Evolutionary conservation across 2,113 vertebrate genomes (phyloP).

Genomic region (Pseudorhombus dupliciocellatus): DNA sequence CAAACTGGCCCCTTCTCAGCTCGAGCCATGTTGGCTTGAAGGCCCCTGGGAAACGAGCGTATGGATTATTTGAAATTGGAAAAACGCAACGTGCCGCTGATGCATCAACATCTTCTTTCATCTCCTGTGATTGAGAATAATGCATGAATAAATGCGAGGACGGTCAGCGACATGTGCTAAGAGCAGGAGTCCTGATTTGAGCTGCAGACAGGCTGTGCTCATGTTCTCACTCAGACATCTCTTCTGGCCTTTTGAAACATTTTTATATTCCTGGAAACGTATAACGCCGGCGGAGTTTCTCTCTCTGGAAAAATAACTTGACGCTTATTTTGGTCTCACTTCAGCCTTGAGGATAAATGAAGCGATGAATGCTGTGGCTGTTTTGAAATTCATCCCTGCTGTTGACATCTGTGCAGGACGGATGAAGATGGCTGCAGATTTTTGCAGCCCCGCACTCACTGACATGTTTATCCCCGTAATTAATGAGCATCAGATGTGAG

Average conservation of each 20-base stretch:
- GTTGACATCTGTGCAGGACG: slow-evolving; percentile 22
- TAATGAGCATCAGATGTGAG: neutral
- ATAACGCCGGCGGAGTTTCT: neutral
- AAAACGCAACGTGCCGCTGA: neutral
- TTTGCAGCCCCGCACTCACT: neutral
- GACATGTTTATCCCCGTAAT: neutral
- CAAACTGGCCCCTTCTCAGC: neutral
- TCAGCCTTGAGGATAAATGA: slow-evolving; percentile 30
- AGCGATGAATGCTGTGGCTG: neutral
- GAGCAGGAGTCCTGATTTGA: slow-evolving; percentile 3
- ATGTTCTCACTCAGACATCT: slow-evolving; percentile 15
- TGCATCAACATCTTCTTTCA: neutral
- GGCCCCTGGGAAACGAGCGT: neutral
- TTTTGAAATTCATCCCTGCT: neutral
- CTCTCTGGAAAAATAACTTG: slow-evolving; percentile 24
- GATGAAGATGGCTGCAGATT: slow-evolving; percentile 13
- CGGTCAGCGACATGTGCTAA: slow-evolving; percentile 10
- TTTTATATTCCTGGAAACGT: slow-evolving; percentile 22
- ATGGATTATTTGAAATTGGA: neutral
- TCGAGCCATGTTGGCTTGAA: too few relatives aligned
- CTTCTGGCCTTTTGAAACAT: neutral
- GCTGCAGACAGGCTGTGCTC: neutral
- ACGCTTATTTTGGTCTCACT: slow-evolving; percentile 39
- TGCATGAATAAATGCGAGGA: slow-evolving; percentile 10
- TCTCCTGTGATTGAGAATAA: neutral